Evolutionary conservation across 2,797 vertebrate species (phyloP).

Genomic region (Hippopotamyrus pictus): DNA sequence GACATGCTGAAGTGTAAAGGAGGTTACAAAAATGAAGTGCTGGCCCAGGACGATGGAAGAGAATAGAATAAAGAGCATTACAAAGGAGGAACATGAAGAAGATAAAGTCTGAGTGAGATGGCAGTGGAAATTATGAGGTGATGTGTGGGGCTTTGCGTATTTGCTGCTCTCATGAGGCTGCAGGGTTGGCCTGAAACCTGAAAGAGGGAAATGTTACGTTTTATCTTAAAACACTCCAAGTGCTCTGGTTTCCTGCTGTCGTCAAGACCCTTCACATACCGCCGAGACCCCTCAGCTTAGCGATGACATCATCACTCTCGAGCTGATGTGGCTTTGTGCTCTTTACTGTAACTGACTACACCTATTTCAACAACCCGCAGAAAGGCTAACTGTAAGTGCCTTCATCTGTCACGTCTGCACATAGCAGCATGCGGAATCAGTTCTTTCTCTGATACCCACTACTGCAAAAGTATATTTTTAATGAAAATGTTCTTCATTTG

Average conservation of each 20-base stretch:
- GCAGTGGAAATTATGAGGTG: not conserved
- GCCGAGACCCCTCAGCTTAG: not conserved
- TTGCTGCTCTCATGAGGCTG: not conserved
- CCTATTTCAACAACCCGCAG: not conserved
- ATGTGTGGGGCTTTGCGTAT: not conserved
- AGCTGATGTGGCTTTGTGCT: not conserved
- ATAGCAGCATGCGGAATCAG: not conserved
- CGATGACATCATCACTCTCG: not conserved
- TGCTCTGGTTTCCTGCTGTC: slow-evolving; percentile 29
- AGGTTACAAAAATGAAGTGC: not conserved
- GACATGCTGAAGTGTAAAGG: not conserved
- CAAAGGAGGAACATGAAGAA: not conserved
- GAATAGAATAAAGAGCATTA: not conserved
- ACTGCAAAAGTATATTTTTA: not conserved
- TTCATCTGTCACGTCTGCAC: not conserved
- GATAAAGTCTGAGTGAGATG: not conserved
- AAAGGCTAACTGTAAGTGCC: not conserved
- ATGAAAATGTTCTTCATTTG: not conserved
- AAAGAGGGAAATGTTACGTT: not conserved
- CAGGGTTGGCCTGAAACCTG: not conserved
- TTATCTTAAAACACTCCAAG: slow-evolving; percentile 30
- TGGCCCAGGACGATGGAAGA: not conserved
- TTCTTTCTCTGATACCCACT: not conserved
- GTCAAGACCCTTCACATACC: slow-evolving; percentile 21
- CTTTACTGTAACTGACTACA: not conserved